phyloP scores from a whole-genome alignment of 2,888 invertebrate species.

The Pherbina coryleti region DNA sequence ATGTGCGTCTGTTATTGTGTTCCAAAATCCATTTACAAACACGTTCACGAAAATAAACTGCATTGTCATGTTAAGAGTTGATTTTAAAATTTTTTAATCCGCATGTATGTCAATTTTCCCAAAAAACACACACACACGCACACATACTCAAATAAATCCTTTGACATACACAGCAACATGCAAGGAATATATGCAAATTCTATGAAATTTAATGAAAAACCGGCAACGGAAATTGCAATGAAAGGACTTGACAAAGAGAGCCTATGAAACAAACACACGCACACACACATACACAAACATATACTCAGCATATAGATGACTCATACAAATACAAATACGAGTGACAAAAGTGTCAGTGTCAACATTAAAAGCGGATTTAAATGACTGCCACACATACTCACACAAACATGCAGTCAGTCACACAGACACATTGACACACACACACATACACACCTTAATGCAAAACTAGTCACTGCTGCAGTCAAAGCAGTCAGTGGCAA shows the following conservation, averaged over 20 bases:
- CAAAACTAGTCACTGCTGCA: slow-evolving; percentile 21
- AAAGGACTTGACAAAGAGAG: slow-evolving; percentile 26
- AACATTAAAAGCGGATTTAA: slow-evolving; percentile 68
- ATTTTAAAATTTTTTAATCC: slow-evolving; percentile 63
- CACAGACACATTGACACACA: neutral
- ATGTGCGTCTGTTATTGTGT: no score
- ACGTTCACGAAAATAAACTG: slow-evolving; percentile 37
- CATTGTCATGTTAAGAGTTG: slow-evolving; percentile 59
- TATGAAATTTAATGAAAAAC: neutral
- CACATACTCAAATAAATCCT: neutral
- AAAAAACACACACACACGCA: neutral
- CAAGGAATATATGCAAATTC: neutral
- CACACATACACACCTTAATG: neutral
- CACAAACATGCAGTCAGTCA: neutral
- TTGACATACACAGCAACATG: neutral
- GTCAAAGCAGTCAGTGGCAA: slow-evolving; percentile 2
- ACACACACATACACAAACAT: neutral
- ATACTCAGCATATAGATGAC: neutral
- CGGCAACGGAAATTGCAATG: slow-evolving; percentile 4
- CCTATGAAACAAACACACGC: slow-evolving; percentile 17
- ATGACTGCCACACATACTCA: slow-evolving; percentile 36
- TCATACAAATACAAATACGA: slow-evolving; percentile 26
- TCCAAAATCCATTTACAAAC: neutral
- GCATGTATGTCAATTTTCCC: slow-evolving; percentile 57
- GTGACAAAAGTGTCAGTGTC: slow-evolving; percentile 66